These are phyloP conservation scores for Arctocebus calabarensis DNA, from an alignment of 2,797 vertebrate genomes.

Conservation along the genomic window DNA sequence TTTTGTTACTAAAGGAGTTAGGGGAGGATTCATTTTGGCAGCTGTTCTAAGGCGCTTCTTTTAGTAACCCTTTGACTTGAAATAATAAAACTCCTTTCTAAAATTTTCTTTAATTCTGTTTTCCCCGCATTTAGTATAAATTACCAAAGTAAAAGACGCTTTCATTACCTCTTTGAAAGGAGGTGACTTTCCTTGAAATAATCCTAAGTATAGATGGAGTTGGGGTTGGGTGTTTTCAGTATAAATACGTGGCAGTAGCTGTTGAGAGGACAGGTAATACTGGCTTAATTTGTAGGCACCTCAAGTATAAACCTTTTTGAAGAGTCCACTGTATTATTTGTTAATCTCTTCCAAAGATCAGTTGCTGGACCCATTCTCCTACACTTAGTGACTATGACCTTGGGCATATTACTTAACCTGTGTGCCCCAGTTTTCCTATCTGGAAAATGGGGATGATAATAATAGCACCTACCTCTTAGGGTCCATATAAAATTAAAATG, in stretches of 20 bases:
- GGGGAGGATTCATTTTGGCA: neutral
- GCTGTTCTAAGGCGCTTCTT: neutral
- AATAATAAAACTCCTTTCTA: slow-evolving; percentile 35
- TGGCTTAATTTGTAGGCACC: neutral
- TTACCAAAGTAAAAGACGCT: slow-evolving; percentile 10
- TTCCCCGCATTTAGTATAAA: slow-evolving; percentile 3
- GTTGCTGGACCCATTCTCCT: neutral
- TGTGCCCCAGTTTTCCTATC: neutral
- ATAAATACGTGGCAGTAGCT: neutral
- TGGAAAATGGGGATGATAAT: neutral
- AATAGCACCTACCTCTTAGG: neutral
- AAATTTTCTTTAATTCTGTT: neutral
- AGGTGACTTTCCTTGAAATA: neutral
- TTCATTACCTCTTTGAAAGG: neutral
- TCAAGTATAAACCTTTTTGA: neutral
- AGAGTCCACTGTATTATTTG: neutral
- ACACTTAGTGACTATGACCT: neutral
- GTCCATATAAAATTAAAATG: neutral
- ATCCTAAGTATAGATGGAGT: neutral
- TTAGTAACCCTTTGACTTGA: slow-evolving; percentile 20
- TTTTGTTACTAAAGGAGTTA: neutral
- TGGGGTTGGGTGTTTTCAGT: neutral
- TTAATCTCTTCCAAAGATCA: neutral
- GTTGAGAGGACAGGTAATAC: neutral
- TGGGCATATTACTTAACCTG: neutral